Conservation (phyloP, 2,888 invertebrate genomes). For the Venusia cambrica region DNA sequence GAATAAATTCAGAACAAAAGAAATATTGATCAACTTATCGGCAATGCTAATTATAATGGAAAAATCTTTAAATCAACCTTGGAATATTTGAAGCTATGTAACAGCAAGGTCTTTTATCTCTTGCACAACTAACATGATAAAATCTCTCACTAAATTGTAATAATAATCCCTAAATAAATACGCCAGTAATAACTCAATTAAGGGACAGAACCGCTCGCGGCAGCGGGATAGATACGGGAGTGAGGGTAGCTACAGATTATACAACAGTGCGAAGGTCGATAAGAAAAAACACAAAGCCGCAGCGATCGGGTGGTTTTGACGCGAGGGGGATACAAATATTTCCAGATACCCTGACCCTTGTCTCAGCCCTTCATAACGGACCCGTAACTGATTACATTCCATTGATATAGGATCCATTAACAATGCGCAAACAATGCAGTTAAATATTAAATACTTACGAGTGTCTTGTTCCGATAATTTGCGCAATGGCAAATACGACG, state of each 20-base stretch:
- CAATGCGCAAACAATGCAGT: conserved; percentile 55
- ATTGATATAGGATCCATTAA: conserved; percentile 62
- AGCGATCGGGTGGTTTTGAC: conserved; percentile 47
- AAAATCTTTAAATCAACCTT: too few species aligned
- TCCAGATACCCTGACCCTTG: conserved; percentile 55
- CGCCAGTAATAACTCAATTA: conserved; percentile 74
- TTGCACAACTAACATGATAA: conserved; percentile 18
- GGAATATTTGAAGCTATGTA: too few species aligned
- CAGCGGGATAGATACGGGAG: conserved; percentile 40
- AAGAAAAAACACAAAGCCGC: conserved; percentile 57
- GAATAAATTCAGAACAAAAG: too few species aligned
- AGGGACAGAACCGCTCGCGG: conserved; percentile 59
- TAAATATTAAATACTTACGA: conserved; percentile 34
- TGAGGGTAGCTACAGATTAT: conserved; percentile 26
- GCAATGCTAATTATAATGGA: too few species aligned
- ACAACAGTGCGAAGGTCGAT: conserved; percentile 30
- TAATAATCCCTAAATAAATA: conserved; percentile 59
- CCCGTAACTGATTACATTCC: conserved; percentile 67
- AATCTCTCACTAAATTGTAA: conserved; percentile 30
- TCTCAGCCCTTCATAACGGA: conserved; percentile 55
- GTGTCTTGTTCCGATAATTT: conserved; percentile 23
- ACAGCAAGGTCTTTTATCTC: conserved; percentile 1
- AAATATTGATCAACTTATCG: too few species aligned
- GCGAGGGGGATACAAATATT: conserved; percentile 49
- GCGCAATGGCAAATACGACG: conserved; percentile 15